phyloP scores from a whole-genome alignment of 1,140 invertebrate species.

The Glomeris maerens region DNA sequence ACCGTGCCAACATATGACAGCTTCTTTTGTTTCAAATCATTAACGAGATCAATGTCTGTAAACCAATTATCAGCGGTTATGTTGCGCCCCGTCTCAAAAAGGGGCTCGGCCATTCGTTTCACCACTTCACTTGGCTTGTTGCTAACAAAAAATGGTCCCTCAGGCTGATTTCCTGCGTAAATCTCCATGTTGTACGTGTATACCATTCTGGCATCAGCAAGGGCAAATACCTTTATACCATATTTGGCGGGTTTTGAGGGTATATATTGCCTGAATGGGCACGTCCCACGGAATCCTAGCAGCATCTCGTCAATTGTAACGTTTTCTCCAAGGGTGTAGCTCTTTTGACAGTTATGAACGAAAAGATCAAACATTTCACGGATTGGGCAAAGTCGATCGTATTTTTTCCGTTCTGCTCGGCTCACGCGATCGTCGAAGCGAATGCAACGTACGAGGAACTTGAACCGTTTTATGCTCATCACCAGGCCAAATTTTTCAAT shows the following conservation, averaged over 20 bases:
- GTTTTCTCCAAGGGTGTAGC: background rate
- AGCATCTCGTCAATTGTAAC: constrained; percentile 35
- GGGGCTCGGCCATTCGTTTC: constrained; percentile 7
- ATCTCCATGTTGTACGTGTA: constrained; percentile 4
- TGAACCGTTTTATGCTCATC: constrained; percentile 10
- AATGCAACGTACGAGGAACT: constrained; percentile 7
- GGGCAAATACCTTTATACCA: constrained; percentile 19
- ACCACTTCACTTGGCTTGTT: constrained; percentile 15
- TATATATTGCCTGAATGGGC: constrained; percentile 36
- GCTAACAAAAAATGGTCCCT: background rate
- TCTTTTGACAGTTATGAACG: background rate
- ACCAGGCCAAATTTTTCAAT: constrained; percentile 11
- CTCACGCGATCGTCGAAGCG: constrained; percentile 9
- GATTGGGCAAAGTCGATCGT: background rate
- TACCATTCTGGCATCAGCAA: background rate
- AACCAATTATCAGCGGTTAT: constrained; percentile 21
- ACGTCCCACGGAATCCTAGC: constrained; percentile 32
- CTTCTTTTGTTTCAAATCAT: constrained; percentile 11
- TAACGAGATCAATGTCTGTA: constrained; percentile 11
- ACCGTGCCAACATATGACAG: constrained; percentile 25
- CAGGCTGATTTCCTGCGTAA: constrained; percentile 22
- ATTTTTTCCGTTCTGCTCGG: background rate
- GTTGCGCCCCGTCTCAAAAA: constrained; percentile 16
- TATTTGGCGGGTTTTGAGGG: constrained; percentile 35
- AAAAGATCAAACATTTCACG: background rate